These are phyloP conservation scores for Pseudomyrmex dendroicus DNA, from an alignment of 1,140 invertebrate genomes.

Conservation along the genomic window DNA sequence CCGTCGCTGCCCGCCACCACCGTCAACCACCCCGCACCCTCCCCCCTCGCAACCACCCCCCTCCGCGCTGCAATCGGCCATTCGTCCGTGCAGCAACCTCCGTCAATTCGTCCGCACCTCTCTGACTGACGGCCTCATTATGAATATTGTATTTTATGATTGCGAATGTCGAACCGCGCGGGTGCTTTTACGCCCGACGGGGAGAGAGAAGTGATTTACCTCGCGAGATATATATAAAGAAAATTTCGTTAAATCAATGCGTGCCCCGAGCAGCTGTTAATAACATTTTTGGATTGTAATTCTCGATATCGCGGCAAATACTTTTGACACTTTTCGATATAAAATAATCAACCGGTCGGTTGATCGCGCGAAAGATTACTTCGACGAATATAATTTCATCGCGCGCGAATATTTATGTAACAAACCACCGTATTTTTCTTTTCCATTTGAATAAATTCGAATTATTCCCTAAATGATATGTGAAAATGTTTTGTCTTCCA, in stretches of 20 bases:
- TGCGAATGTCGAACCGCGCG: slow-evolving; percentile 40
- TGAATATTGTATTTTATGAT: slow-evolving; percentile 79
- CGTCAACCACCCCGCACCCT: slow-evolving; percentile 48
- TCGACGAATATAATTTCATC: slow-evolving; percentile 17
- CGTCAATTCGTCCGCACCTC: slow-evolving; percentile 55
- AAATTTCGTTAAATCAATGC: slow-evolving; percentile 53
- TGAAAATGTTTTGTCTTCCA: not conserved
- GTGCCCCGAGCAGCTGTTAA: slow-evolving; percentile 46
- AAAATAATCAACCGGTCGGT: slow-evolving; percentile 29
- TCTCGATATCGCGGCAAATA: slow-evolving; percentile 36
- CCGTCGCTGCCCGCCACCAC: slow-evolving; percentile 27
- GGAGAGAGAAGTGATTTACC: slow-evolving; percentile 56
- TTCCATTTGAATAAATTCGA: slow-evolving; percentile 10
- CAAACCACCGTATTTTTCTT: not conserved
- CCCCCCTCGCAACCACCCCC: slow-evolving; percentile 22
- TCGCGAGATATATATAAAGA: slow-evolving; percentile 57
- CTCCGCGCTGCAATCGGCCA: slow-evolving; percentile 49
- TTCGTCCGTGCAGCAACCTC: slow-evolving; percentile 50
- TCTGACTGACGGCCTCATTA: slow-evolving; percentile 74
- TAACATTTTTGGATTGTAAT: slow-evolving; percentile 40
- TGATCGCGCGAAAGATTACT: slow-evolving; percentile 5
- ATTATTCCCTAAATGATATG: slow-evolving; percentile 18
- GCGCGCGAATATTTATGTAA: slow-evolving; percentile 8
- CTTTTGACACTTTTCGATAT: slow-evolving; percentile 10
- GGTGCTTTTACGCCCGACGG: slow-evolving; percentile 46